A percentile compares a stretch with the other conserved stretches of the same genome.
Evolutionary conservation across 2,888 invertebrate species (phyloP).

Genomic region (Standfussiana lucernea): DNA sequence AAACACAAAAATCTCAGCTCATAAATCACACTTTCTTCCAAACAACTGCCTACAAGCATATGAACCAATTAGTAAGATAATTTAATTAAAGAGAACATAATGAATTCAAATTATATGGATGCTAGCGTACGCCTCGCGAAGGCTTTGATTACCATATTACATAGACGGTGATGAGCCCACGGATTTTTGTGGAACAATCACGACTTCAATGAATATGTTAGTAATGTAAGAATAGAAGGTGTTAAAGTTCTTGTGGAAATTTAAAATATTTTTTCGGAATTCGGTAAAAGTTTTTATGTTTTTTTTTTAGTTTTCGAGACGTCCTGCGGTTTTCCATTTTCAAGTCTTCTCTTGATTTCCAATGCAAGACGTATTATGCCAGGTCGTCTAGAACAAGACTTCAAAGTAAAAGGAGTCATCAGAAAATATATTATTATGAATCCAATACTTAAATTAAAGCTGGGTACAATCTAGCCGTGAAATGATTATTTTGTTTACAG

Average conservation of each 20-base stretch:
- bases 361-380: neutral
- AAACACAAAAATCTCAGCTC: neutral
- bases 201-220: neutral
- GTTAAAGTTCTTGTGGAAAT: neutral
- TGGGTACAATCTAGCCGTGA: too few relatives aligned
- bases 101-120: conserved; percentile 57
- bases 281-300: too few relatives aligned
- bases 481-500: too few relatives aligned
- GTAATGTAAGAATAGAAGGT: neutral
- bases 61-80: conserved; percentile 53
- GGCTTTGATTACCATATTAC: conserved; percentile 54
- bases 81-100: conserved; percentile 65
- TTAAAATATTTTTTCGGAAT: too few relatives aligned
- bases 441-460: too few relatives aligned
- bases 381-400: neutral
- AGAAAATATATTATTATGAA: too few relatives aligned
- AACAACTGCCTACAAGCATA: conserved; percentile 3
- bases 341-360: too few relatives aligned
- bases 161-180: conserved; percentile 30
- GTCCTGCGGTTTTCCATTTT: neutral
- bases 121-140: conserved; percentile 34
- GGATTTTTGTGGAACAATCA: conserved; percentile 38
- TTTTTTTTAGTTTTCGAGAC: neutral
- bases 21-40: neutral
- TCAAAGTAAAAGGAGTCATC: too few relatives aligned